Percentiles rank a stretch among this genome's conserved stretches.
Conservation (phyloP, 2,888 invertebrate genomes). For the Chrysina gloriosa region DNA sequence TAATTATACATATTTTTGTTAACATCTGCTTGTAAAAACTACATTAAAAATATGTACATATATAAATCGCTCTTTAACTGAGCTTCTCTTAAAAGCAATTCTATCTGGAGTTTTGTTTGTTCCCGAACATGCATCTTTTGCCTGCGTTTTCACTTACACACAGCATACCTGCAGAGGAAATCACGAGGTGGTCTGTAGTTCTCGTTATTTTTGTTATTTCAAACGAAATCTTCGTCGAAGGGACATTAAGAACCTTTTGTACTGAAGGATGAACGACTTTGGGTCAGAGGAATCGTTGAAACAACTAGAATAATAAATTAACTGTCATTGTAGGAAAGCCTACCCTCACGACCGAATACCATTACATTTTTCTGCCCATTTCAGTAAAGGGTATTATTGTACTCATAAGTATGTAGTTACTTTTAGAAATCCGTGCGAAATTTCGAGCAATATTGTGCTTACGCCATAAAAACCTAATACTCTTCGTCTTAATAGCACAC, state of each 20-base stretch:
- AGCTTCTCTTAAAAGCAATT: too few relatives aligned
- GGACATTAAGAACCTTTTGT: slow-evolving; percentile 30
- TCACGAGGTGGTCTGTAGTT: slow-evolving; percentile 28
- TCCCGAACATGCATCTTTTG: neutral
- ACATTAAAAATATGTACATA: too few relatives aligned
- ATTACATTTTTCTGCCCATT: neutral
- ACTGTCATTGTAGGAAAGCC: slow-evolving; percentile 33
- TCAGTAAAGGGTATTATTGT: slow-evolving; percentile 25
- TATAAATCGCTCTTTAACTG: too few relatives aligned
- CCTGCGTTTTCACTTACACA: slow-evolving; percentile 29
- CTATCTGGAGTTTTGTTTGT: too few relatives aligned
- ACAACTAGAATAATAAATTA: slow-evolving; percentile 40
- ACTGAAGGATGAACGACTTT: slow-evolving; percentile 15
- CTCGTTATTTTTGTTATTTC: slow-evolving; percentile 39
- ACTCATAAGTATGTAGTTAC: too few relatives aligned
- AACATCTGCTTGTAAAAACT: too few relatives aligned
- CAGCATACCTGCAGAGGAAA: neutral
- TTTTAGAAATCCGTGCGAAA: too few relatives aligned
- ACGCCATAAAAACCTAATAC: too few relatives aligned
- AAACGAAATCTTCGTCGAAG: slow-evolving; percentile 32
- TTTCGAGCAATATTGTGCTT: too few relatives aligned
- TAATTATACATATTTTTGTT: too few relatives aligned
- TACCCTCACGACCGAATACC: slow-evolving; percentile 9
- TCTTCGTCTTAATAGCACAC: too few relatives aligned
- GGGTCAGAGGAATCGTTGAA: slow-evolving; percentile 26